Base-by-base conservation (phyloP, 1,140 invertebrate genomes). In the Intoshia linei region DNA sequence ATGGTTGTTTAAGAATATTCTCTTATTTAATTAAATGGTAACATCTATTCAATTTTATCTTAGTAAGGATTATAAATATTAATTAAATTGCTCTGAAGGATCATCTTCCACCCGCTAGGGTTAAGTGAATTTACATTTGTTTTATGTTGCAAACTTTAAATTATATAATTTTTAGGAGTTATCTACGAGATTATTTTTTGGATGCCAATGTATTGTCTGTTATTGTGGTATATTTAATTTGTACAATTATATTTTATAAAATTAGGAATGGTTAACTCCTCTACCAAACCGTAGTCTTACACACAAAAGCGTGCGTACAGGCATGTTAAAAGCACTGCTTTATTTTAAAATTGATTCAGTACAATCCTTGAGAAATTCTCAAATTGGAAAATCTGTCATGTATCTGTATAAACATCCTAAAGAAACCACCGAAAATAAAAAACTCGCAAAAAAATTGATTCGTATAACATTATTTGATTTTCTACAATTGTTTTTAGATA, bases 331-430 rank as follows among this genome's bases (percentile, higher is more conserved):
- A 55, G 62, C 90, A 39, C 62, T 93, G 19, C 64, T 64, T 48
- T 74, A 83, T 60, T 76, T 83, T 59, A 66, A 62, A n/a, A n/a
- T n/a, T n/a, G n/a, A n/a, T n/a, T 84, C 40, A 76, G 79, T 50
- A 73, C 77, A 49, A 69, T 69, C 74, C 32, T 57, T 95, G 30
- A 92, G 90, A 55, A 72, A 74, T 43, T 84, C 79, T 29, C 77
- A 84, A 29, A 78, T 90, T 47, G 76, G 84, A 21, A 84, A 92
- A 50, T 87, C 87, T 42, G 77, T 98, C 0, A 98, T 95, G 87
- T 93, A 93, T 62, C 63, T 95, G 11, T 93, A 81, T 54, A 95
- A 95, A 54, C 84, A 98, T 62, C 84, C 87, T 0, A 78, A 75
- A 58, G 87, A 98, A 64, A 74, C 73, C 0, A 83, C 83, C 57